Conservation (phyloP, 2,113 vertebrate species). For the Tylochromis polylepis region DNA sequence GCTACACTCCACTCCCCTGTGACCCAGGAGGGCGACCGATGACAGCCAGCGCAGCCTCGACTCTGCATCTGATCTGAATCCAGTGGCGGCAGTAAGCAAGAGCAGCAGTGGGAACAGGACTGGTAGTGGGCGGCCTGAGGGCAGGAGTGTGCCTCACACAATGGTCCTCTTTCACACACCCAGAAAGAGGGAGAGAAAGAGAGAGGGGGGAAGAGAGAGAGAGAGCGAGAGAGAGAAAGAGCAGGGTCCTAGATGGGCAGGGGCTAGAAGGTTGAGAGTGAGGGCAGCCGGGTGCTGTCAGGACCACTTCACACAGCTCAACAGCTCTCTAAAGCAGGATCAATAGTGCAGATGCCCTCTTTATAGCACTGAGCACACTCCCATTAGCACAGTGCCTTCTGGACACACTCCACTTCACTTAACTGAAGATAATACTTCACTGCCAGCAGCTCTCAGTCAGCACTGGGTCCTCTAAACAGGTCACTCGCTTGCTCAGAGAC, state of each 20-base stretch:
- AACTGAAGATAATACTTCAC: slow-evolving; percentile 25
- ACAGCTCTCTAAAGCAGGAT: slow-evolving; percentile 70
- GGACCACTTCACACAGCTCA: slow-evolving; percentile 58
- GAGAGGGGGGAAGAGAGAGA: slow-evolving; percentile 24
- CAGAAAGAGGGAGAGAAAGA: slow-evolving; percentile 33
- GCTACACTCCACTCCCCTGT: slow-evolving; percentile 79
- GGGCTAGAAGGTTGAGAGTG: slow-evolving; percentile 42
- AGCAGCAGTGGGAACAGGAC: slow-evolving; percentile 51
- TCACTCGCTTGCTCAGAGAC: slow-evolving; percentile 23
- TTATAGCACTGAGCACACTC: slow-evolving; percentile 38
- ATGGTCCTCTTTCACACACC: slow-evolving; percentile 80
- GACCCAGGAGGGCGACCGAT: slow-evolving; percentile 80
- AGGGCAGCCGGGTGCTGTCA: slow-evolving; percentile 45
- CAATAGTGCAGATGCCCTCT: slow-evolving; percentile 54
- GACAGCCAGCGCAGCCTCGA: slow-evolving; percentile 69
- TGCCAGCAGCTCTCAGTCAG: slow-evolving; percentile 17
- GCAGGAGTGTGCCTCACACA: slow-evolving; percentile 85
- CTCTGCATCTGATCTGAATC: slow-evolving; percentile 79
- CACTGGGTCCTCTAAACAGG: neutral
- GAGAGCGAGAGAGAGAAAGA: slow-evolving; percentile 35
- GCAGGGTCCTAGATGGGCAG: slow-evolving; percentile 45
- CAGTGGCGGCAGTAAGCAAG: slow-evolving; percentile 27
- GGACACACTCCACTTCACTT: slow-evolving; percentile 58
- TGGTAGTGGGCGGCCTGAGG: slow-evolving; percentile 75
- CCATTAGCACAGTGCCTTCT: slow-evolving; percentile 61